Base-by-base conservation (phyloP, 2,797 vertebrate species). In the Lepidocolaptes lacrymiger region DNA sequence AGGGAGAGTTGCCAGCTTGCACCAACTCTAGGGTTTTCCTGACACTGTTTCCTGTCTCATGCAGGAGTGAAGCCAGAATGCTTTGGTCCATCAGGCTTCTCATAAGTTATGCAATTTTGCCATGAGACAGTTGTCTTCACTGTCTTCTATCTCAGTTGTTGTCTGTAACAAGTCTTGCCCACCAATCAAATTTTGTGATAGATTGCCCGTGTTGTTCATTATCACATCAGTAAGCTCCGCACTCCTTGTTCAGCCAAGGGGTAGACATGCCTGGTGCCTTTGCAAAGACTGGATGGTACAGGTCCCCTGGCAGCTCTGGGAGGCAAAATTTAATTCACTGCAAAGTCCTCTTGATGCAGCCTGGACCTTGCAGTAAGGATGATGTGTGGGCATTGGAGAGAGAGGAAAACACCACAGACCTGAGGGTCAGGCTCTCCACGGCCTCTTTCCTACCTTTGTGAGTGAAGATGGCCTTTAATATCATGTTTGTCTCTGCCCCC, bases 71-170 rank as follows among this genome's bases (percentile, higher is more conserved):
- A 79, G 32, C 39, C 83, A 56, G 72, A 54, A 36, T 44, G 36
- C 3, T 44, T 34, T 61, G 56, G 26, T 28, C 68, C 64, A 51
- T 48, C 8, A 59, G 26, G 12, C 20, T 67, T 75, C 46, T 63
- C 36, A n/a, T 0, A 0, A 75, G 44, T 59, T 39, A 28, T 0
- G 9, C 43, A 63, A 72, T 51, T 43, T 46, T 28, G 17, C 66
- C 48, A 34, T 0, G 0, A 84, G 36, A 36, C 44, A 14, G 6
- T n/a, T 59, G 11, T 20, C 36, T 79, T 88, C 27, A 59, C 27
- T 0, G 1, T 2, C 4, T 55, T 79, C 22, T 34, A 14, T 67
- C 56, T 68, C 36, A 44, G 1, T 20, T 46, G 10, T 20, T 80
- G 8, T 68, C 56, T 44, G 23, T 46, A 66, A 49, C 32, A 17